Evolutionary conservation across 2,888 invertebrate species (phyloP), one percentile per base, ranked within the genome.

Genomic region (Meliscaeva auricollis): DNA sequence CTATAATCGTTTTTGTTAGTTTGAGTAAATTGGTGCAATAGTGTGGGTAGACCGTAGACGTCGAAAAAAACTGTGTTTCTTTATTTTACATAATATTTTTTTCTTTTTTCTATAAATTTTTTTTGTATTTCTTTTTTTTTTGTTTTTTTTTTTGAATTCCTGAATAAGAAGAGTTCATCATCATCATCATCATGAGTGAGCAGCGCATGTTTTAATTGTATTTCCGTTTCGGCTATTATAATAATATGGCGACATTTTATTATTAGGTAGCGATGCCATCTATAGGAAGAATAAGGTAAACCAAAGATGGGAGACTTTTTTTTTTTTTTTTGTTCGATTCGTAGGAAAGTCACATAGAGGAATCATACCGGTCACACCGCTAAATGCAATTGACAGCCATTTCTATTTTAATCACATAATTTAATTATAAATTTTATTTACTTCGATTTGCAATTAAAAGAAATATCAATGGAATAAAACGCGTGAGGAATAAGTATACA

Each of bases 331-430:
- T 60, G 20, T 58, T n/a, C 15, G 5, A 46, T 60, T 30, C 17
- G 11, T 44, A 60, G 5, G 9, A 38, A 30, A 46, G 30, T 46
- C 62, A 64, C 46, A 64, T 9, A 22, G n/a, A n/a, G 22, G 2
- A 8, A n/a, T 58, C 35, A 68, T 72, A 70, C 26, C 26, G 44
- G 52, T 15, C 58, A 60, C 62, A 66, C 66, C 66, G 66, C 66
- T 68, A 72, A 74, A 69, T 68, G 41, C 66, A 76, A 76, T 84
- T 84, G 75, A 75, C 62, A 66, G 68, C 81, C 76, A 85, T 85
- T 85, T 85, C 80, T 81, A 85, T 76, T 85, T 85, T 73, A 77
- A 77, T 85, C 81, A 81, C 85, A 85, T 80, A 81, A 66, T 66
- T 81, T 74, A 69, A 85, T 72, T 73, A 64, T 72, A 85, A 75